These are phyloP conservation scores for Solen grandis DNA, from an alignment of 1,140 invertebrate species.

Conservation along the genomic window DNA sequence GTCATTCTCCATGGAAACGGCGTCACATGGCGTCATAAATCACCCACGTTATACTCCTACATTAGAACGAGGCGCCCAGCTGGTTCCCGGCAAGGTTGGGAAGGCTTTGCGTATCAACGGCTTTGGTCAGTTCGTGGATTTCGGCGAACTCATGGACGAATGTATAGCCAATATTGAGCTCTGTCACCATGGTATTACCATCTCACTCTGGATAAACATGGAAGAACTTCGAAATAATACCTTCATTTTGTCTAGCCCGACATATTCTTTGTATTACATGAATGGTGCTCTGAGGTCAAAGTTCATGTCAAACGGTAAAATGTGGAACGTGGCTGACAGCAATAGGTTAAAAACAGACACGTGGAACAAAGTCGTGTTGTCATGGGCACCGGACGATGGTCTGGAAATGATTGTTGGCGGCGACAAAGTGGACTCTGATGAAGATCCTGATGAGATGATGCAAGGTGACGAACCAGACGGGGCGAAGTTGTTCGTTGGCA, in stretches of 20 bases:
- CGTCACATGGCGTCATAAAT: slow-evolving; percentile 56
- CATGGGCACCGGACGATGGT: slow-evolving; percentile 75
- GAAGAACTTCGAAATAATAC: slow-evolving; percentile 62
- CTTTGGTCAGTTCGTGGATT: slow-evolving; percentile 73
- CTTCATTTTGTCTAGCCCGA: slow-evolving; percentile 74
- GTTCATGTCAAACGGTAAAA: slow-evolving; percentile 62
- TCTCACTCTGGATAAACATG: slow-evolving; percentile 75
- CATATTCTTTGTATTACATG: slow-evolving; percentile 75
- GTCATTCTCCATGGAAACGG: slow-evolving; percentile 77
- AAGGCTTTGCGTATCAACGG: slow-evolving; percentile 71
- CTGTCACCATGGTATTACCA: slow-evolving; percentile 77
- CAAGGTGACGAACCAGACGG: slow-evolving; percentile 61
- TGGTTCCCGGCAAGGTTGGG: slow-evolving; percentile 70
- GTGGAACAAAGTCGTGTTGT: slow-evolving; percentile 77
- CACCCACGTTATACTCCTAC: slow-evolving; percentile 71
- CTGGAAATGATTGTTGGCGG: slow-evolving; percentile 63
- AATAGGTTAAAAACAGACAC: slow-evolving; percentile 58
- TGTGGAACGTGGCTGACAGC: slow-evolving; percentile 71
- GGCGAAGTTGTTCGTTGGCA: slow-evolving; percentile 68
- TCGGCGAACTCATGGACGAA: slow-evolving; percentile 70
- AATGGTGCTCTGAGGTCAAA: slow-evolving; percentile 70
- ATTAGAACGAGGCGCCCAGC: slow-evolving; percentile 72
- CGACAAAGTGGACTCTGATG: slow-evolving; percentile 47
- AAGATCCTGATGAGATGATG: slow-evolving; percentile 1
- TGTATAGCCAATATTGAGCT: slow-evolving; percentile 77